phyloP scores from a whole-genome alignment of 2,797 vertebrate species.

The Limosa lapponica region DNA sequence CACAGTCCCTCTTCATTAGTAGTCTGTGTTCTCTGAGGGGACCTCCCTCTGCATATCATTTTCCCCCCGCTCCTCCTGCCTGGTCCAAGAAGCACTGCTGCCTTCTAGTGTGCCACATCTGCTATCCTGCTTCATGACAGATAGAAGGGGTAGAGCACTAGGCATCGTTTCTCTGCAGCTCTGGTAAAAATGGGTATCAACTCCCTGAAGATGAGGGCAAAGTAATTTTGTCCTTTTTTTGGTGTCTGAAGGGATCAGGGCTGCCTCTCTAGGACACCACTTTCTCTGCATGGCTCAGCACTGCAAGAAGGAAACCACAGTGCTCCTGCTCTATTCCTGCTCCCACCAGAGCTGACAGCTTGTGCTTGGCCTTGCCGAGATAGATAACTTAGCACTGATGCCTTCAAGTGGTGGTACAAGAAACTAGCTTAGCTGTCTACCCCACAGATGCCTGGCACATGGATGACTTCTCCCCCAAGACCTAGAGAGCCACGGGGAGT shows the following conservation, averaged over 20 bases:
- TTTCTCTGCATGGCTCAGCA: neutral
- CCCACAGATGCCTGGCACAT: neutral
- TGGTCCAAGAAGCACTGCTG: neutral
- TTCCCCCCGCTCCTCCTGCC: neutral
- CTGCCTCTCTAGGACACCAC: neutral
- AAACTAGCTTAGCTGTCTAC: neutral
- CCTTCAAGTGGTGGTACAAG: neutral
- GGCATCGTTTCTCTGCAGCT: neutral
- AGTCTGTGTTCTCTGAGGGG: neutral
- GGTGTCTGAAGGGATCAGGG: neutral
- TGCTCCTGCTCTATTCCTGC: neutral
- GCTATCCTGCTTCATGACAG: neutral
- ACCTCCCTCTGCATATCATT: neutral
- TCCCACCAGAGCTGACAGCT: neutral
- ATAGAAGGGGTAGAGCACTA: neutral
- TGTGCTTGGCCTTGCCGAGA: neutral
- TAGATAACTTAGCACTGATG: neutral
- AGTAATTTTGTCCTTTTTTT: neutral
- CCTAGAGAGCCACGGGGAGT: neutral
- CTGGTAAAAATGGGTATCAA: neutral
- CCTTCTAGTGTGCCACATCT: neutral
- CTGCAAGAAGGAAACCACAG: fast-evolving
- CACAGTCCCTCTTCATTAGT: neutral
- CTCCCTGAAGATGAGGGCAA: neutral
- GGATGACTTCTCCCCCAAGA: neutral